Base-by-base conservation (phyloP, 2,888 invertebrate genomes). In the Campoplex nolae region DNA sequence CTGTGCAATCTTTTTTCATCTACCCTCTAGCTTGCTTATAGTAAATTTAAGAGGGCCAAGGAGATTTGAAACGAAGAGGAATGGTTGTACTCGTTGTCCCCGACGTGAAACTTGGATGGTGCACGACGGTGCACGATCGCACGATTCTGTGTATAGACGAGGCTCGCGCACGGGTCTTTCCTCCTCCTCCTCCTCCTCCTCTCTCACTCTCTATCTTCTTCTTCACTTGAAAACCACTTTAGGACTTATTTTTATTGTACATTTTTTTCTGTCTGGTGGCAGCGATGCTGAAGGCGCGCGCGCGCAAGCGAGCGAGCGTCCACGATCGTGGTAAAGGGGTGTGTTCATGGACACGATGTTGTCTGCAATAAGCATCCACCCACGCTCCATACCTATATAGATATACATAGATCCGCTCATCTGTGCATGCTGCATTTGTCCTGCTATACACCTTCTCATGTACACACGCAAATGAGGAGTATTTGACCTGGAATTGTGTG, bases 241-340 rank as follows among this genome's bases (percentile, higher is more conserved):
- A 89, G 89, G 89, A 90, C 89, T 90, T 90, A 91, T 91, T 92
- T 91, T 92, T 90, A 90, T 91, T 90, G 88, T 86, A 87, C 88
- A 85, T 90, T 90, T 90, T 89, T 91, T 90, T 91, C 84, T 88
- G 92, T 92, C 90, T 91, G 90, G 88, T 81, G 51, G 58, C 51
- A 84, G 38, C 70, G 79, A 70, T 88, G 84, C 68, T 83, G 56
- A 45, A 70, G 86, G 88, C 68, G 89, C 84, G 88, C 88, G 51
- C 80, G 89, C 84, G 88, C 88, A 87, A 83, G 51, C 80, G 71
- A 74, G 74, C 23, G 88, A 83, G 88, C 89, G 86, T 84, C 35
- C 81, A 71, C 74, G 84, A 84, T 62, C 88, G 89, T 83, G 89
- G 86, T 88, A 89, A 90, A 88, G 89, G 90, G 89, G 79, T 86